These are phyloP conservation scores for Erynnis tages DNA, from an alignment of 2,888 invertebrate genomes.

Conservation along the genomic window DNA sequence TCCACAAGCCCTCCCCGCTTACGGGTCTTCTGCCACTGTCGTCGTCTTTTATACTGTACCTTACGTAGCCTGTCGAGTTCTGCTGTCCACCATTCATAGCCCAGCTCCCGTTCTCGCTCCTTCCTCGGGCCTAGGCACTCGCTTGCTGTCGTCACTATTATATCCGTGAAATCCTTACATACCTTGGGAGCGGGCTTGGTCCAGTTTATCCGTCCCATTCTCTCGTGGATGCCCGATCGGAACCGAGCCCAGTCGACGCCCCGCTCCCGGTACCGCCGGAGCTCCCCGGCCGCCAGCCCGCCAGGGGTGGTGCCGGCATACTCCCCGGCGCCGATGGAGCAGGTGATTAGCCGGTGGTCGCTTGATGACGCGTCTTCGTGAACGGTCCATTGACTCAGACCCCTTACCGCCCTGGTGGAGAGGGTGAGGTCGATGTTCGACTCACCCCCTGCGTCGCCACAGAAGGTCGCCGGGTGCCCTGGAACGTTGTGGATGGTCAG, in stretches of 20 bases:
- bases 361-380: conserved; percentile 28
- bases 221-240: neutral
- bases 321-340: neutral
- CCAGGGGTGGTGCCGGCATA: neutral
- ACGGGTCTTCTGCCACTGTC: conserved; percentile 30
- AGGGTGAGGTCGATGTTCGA: conserved; percentile 29
- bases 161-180: conserved; percentile 1
- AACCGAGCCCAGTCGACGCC: conserved; percentile 8
- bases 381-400: conserved; percentile 16
- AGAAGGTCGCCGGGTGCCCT: conserved; percentile 23
- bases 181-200: conserved; percentile 5
- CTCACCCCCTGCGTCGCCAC: conserved; percentile 18
- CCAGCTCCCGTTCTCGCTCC: neutral
- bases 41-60: neutral
- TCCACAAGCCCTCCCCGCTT: neutral
- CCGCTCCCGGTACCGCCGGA: neutral
- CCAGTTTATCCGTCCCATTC: conserved; percentile 26
- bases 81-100: conserved; percentile 32
- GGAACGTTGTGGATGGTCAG: neutral
- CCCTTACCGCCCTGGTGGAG: neutral
- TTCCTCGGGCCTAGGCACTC: conserved; percentile 11
- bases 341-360: conserved; percentile 35
- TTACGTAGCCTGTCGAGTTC: conserved; percentile 19
- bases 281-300: neutral
- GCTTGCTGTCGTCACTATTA: conserved; percentile 9